A percentile compares a stretch with the other conserved stretches of the same genome.
Evolutionary conservation across 2,888 invertebrate species (phyloP).

Genomic region (Eilema depressum): DNA sequence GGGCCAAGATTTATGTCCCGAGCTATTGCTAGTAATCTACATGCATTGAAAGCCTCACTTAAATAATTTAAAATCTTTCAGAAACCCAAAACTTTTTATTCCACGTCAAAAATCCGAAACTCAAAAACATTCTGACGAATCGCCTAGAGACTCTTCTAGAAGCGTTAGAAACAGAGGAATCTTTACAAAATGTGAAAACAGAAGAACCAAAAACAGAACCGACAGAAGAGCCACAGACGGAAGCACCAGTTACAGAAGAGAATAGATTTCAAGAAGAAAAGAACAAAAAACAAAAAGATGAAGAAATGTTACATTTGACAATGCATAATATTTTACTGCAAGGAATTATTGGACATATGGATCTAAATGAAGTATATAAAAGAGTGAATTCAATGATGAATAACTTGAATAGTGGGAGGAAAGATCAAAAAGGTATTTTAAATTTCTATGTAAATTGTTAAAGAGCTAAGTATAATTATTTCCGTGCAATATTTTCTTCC

Average conservation of each 20-base stretch:
- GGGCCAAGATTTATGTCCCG: too few relatives aligned
- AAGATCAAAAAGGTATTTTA: conserved; percentile 25
- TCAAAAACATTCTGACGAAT: conserved; percentile 66
- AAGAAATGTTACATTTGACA: conserved; percentile 65
- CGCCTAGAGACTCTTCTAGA: conserved; percentile 67
- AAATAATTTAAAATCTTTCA: conserved; percentile 44
- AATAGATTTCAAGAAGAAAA: conserved; percentile 14
- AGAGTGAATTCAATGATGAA: conserved; percentile 52
- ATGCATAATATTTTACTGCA: conserved; percentile 72
- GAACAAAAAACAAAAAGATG: conserved; percentile 30
- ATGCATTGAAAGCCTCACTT: too few relatives aligned
- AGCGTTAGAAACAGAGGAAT: conserved; percentile 67
- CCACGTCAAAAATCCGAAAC: conserved; percentile 64
- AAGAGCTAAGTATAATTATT: too few relatives aligned
- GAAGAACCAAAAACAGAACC: conserved; percentile 14
- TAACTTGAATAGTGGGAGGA: conserved; percentile 38
- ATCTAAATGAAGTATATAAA: conserved; percentile 65
- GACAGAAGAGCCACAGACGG: conserved; percentile 14
- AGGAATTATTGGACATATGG: conserved; percentile 69
- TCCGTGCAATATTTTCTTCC: too few relatives aligned
- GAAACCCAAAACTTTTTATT: conserved; percentile 60
- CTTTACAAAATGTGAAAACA: conserved; percentile 11
- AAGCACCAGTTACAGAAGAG: conserved; percentile 3
- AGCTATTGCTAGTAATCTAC: too few relatives aligned
- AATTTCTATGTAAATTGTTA: not conserved